Evolutionary conservation across 35 echinoderm and acorn worm species (phyloP).

Genomic region (Antedon bifida): DNA sequence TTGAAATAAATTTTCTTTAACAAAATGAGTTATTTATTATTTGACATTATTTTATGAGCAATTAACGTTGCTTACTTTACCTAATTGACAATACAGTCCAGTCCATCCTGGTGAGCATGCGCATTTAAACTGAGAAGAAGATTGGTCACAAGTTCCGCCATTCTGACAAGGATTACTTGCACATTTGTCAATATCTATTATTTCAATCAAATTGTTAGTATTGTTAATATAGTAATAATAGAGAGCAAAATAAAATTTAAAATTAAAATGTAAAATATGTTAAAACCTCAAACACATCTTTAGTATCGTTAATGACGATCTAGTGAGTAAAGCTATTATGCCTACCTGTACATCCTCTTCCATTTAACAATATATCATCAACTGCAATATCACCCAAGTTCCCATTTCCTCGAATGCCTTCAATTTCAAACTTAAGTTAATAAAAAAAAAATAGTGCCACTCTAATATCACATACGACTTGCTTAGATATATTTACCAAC

Average conservation of each 20-base stretch:
- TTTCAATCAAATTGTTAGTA: neutral
- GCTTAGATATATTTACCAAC: neutral
- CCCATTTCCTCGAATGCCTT: slow-evolving; percentile 35
- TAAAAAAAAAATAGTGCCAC: neutral
- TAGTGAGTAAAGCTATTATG: neutral
- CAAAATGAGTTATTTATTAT: too few relatives aligned
- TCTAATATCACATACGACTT: neutral
- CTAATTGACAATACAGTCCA: slow-evolving; percentile 32
- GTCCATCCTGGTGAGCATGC: slow-evolving; percentile 33
- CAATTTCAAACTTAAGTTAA: slow-evolving; percentile 26
- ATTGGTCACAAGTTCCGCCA: slow-evolving; percentile 26
- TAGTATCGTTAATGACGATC: neutral
- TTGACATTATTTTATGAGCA: too few relatives aligned
- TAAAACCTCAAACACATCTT: too few relatives aligned
- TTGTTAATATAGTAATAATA: too few relatives aligned
- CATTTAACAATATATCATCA: slow-evolving; percentile 52
- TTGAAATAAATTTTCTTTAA: too few relatives aligned
- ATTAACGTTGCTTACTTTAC: neutral
- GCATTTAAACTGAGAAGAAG: slow-evolving; percentile 9
- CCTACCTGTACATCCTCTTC: slow-evolving; percentile 37
- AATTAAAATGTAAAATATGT: too few relatives aligned
- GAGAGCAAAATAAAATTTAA: too few relatives aligned
- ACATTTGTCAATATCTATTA: slow-evolving; percentile 41
- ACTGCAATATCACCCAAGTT: slow-evolving; percentile 68
- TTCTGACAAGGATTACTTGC: slow-evolving; percentile 63